Conservation (phyloP, 1,140 invertebrate species). For the Melipona quadrifasciata region DNA sequence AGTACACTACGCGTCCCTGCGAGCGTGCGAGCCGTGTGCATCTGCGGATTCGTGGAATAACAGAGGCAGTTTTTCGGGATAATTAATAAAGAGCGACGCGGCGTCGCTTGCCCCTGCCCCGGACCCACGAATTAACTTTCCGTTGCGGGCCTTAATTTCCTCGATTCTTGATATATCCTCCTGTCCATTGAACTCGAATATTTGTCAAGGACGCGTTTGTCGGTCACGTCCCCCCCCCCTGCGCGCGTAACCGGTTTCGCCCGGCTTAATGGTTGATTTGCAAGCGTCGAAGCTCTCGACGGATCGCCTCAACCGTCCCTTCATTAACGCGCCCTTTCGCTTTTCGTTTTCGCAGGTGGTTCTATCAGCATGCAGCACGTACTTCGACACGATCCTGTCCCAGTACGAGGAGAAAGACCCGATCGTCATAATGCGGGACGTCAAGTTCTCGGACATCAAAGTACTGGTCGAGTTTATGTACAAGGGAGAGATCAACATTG, state of each 20-base stretch:
- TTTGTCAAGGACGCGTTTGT: constrained; percentile 41
- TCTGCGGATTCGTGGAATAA: background rate
- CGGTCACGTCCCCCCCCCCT: background rate
- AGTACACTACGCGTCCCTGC: too few species aligned
- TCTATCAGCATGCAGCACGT: constrained; percentile 91
- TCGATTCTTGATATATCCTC: constrained; percentile 26
- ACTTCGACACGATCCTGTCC: constrained; percentile 93
- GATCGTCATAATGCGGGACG: constrained; percentile 92
- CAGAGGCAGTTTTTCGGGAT: constrained; percentile 27
- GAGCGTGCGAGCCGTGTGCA: too few species aligned
- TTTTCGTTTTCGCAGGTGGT: constrained; percentile 82
- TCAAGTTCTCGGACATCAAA: constrained; percentile 92
- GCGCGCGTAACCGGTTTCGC: constrained; percentile 5
- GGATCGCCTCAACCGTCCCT: background rate
- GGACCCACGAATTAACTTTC: constrained; percentile 36
- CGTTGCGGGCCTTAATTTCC: constrained; percentile 36
- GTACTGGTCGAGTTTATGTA: constrained; percentile 97
- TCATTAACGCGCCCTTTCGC: constrained; percentile 7
- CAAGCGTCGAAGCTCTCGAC: background rate
- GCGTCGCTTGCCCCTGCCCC: constrained; percentile 37
- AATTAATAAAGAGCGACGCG: constrained; percentile 62
- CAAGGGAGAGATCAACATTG: constrained; percentile 96
- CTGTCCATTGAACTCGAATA: constrained; percentile 11
- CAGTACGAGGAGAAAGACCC: constrained; percentile 94
- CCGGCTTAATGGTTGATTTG: background rate